phyloP scores from a whole-genome alignment of 2,888 invertebrate species.

The Rapana venosa region DNA sequence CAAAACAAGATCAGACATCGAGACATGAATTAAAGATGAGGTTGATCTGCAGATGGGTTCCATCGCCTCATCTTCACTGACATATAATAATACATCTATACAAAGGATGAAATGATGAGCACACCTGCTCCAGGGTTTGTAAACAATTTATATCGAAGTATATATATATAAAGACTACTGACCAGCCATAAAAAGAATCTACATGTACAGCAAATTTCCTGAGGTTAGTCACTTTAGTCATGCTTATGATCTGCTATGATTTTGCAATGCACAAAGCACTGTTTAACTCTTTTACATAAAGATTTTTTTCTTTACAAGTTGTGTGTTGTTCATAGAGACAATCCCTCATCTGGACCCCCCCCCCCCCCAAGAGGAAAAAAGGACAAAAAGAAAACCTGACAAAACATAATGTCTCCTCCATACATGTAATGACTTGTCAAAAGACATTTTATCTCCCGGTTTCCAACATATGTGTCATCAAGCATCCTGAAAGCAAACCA shows the following conservation, averaged over 20 bases:
- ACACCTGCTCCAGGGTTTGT: too few relatives aligned
- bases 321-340: not conserved
- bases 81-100: not conserved
- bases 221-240: conserved; percentile 9
- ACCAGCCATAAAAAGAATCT: not conserved
- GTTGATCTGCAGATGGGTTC: not conserved
- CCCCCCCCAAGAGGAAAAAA: too few relatives aligned
- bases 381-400: not conserved
- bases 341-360: not conserved
- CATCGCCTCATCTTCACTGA: not conserved
- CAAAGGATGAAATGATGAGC: not conserved
- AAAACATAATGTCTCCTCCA: not conserved
- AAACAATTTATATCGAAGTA: not conserved
- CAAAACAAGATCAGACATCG: not conserved
- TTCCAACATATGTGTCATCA: not conserved
- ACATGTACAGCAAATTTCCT: conserved; percentile 6
- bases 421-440: not conserved
- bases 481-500: not conserved
- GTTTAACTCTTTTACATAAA: not conserved
- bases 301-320: not conserved
- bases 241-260: not conserved
- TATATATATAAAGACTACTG: not conserved
- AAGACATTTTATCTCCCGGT: not conserved
- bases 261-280: not conserved
- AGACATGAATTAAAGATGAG: conserved; percentile 2